Percentiles rank a stretch among this genome's conserved stretches.
phyloP scores from a whole-genome alignment of 2,113 vertebrate genomes.

The Myiozetetes cayanensis region DNA sequence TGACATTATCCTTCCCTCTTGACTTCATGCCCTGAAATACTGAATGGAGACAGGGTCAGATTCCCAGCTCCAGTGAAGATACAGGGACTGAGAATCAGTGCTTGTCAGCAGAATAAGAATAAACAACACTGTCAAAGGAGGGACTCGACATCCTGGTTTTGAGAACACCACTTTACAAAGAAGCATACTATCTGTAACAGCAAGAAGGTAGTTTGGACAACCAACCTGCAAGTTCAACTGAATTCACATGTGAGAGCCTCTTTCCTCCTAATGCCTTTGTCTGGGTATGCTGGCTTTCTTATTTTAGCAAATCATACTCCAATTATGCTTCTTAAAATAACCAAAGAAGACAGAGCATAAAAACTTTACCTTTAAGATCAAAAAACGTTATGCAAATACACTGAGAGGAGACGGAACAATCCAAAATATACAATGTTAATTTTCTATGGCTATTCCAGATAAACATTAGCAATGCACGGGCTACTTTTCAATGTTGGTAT shows the following conservation, averaged over 20 bases:
- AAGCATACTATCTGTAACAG: background rate
- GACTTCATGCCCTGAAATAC: background rate
- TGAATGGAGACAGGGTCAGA: background rate
- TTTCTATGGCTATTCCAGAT: constrained; percentile 42
- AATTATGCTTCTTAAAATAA: constrained; percentile 19
- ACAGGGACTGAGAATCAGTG: background rate
- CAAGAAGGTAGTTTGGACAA: background rate
- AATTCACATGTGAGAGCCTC: background rate
- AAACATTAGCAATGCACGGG: constrained; percentile 15
- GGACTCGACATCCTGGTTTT: background rate
- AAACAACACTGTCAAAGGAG: background rate
- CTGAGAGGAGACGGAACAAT: background rate
- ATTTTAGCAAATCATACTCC: background rate
- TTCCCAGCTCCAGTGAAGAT: background rate
- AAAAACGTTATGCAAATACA: constrained; percentile 8
- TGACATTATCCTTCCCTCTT: constrained; percentile 26
- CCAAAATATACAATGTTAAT: constrained; percentile 29
- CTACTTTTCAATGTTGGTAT: constrained; percentile 64
- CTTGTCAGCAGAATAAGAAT: background rate
- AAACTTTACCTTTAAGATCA: background rate
- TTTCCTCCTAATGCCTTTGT: background rate
- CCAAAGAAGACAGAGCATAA: background rate
- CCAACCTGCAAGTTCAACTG: background rate
- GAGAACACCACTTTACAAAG: background rate
- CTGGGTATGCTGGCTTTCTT: background rate